phyloP scores from a whole-genome alignment of 2,888 invertebrate genomes.

The Dioctria linearis region DNA sequence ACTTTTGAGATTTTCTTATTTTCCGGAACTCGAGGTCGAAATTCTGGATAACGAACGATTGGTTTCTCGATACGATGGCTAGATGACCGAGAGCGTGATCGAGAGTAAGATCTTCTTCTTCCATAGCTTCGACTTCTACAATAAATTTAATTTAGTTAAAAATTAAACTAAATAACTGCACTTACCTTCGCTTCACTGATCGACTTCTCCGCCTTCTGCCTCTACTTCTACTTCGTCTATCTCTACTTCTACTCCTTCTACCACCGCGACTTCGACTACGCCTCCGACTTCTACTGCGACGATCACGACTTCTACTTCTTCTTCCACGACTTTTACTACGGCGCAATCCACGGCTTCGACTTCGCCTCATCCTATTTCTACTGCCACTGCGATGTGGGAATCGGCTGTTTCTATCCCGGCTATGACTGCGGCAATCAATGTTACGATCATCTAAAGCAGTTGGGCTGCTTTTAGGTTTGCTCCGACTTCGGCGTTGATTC shows the following conservation, averaged over 20 bases:
- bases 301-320: constrained; percentile 61
- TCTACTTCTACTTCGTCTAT: constrained; percentile 59
- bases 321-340: constrained; percentile 63
- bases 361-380: constrained; percentile 62
- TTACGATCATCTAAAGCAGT: constrained; percentile 60
- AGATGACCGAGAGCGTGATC: constrained; percentile 57
- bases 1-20: constrained; percentile 50
- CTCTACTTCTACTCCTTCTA: constrained; percentile 60
- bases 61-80: constrained; percentile 67
- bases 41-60: constrained; percentile 69
- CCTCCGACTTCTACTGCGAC: constrained; percentile 59
- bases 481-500: constrained; percentile 66
- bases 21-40: constrained; percentile 65
- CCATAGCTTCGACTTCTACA: constrained; percentile 56
- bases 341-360: constrained; percentile 61
- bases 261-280: constrained; percentile 57
- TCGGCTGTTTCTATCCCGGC: no score
- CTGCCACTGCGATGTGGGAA: constrained; percentile 54
- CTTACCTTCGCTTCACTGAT: constrained; percentile 58
- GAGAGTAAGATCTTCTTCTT: constrained; percentile 60
- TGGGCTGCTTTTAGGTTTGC: constrained; percentile 64
- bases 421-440: constrained; percentile 27
- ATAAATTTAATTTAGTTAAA: background rate
- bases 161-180: constrained; percentile 3
- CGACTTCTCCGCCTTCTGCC: constrained; percentile 59